Conservation (phyloP, 2,113 vertebrate genomes). For the Drymodes brunneopygia region DNA sequence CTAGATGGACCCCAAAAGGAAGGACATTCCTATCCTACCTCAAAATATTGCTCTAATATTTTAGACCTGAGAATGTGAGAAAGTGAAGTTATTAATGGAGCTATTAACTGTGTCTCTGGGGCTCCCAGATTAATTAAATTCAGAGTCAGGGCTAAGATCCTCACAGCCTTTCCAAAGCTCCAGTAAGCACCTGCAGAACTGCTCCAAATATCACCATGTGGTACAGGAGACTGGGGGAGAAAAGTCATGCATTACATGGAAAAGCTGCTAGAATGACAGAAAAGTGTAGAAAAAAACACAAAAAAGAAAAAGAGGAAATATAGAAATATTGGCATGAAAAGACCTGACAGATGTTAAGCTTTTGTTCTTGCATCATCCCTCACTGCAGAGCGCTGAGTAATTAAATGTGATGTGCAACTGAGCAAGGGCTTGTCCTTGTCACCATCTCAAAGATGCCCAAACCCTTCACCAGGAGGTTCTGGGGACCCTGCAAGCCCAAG, state of each 20-base stretch:
- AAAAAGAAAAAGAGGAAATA: neutral
- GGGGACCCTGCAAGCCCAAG: neutral
- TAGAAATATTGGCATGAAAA: neutral
- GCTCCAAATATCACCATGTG: neutral
- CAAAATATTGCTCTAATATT: neutral
- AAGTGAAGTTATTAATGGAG: neutral
- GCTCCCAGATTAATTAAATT: neutral
- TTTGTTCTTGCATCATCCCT: neutral
- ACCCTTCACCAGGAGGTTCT: neutral
- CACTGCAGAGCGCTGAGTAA: neutral
- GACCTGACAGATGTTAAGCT: neutral
- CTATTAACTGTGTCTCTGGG: neutral
- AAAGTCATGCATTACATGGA: neutral
- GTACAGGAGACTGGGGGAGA: neutral
- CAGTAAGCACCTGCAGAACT: neutral
- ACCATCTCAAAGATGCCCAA: fast-evolving
- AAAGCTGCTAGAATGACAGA: neutral
- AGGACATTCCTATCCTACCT: neutral
- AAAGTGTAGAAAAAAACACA: neutral
- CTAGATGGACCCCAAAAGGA: neutral
- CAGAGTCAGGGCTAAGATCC: neutral
- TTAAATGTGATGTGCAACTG: neutral
- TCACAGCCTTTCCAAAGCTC: neutral
- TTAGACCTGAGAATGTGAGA: neutral
- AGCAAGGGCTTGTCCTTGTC: neutral